These are phyloP conservation scores for Delia radicum DNA, from an alignment of 1,140 invertebrate species.

Conservation along the genomic window DNA sequence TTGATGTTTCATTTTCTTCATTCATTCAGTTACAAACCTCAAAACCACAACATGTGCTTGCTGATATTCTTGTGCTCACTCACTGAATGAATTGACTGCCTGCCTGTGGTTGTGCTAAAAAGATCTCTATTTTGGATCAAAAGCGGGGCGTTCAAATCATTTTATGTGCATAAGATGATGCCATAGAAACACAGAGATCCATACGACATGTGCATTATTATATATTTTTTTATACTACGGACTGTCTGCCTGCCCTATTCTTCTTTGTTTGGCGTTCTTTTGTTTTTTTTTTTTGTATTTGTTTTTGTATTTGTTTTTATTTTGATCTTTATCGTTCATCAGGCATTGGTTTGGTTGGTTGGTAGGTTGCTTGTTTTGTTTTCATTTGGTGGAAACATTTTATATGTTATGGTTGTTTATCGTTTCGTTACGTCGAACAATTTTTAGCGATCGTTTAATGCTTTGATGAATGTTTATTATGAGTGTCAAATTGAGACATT, in stretches of 20 bases:
- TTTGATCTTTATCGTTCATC: background rate
- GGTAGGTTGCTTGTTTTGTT: too few relatives aligned
- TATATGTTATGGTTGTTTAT: background rate
- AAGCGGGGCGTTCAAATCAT: background rate
- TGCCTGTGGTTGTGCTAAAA: background rate
- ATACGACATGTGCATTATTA: background rate
- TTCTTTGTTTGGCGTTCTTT: too few relatives aligned
- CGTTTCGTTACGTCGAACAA: too few relatives aligned
- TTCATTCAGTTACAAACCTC: background rate
- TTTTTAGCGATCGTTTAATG: background rate
- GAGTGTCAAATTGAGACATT: background rate
- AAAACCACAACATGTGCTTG: background rate
- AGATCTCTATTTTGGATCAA: background rate
- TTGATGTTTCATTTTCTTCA: too few relatives aligned
- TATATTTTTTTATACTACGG: too few relatives aligned
- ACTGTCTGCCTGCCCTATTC: too few relatives aligned
- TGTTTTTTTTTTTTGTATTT: too few relatives aligned
- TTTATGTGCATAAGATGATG: background rate
- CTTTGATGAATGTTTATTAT: background rate
- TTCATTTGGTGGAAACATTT: background rate
- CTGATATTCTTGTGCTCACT: background rate
- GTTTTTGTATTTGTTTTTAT: too few relatives aligned
- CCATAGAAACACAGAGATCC: background rate
- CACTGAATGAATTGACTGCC: background rate
- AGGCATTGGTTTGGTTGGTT: background rate